Base-by-base conservation (phyloP, 2,888 invertebrate species). In the Clepsis dumicolana region DNA sequence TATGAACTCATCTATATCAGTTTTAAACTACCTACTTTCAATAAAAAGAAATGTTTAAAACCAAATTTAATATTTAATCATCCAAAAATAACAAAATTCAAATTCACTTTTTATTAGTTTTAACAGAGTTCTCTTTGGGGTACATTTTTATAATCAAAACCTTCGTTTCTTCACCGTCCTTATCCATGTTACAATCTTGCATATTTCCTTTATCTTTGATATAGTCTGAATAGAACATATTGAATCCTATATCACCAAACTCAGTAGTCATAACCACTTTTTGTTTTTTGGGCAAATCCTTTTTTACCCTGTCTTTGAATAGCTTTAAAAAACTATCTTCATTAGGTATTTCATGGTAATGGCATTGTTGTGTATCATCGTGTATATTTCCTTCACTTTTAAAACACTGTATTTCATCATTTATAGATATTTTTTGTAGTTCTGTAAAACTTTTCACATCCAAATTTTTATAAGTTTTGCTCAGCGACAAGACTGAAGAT, bases 231-330 rank as follows among this genome's bases (percentile, higher is more conserved):
- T 89, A 91, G 64, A 82, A 84, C 4, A 71, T 48, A 80, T 89
- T 83, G 62, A 84, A 86, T 0, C 91, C 92, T 64, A 90, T 85
- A 80, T 92, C 91, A 1, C 90, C 93, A 10, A 77, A 78, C 44
- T 82, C 74, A 0, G 77, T 78, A 1, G 81, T 80, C 91, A 90
- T 91, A 0, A 80, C 76, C 0, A 81, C 74, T 2, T 81, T 80
- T 1, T 69, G 32, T 1, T 10, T 16, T 38, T 57, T 64, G 24
- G 14, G 21, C n/a, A 27, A 29, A n/a, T 50, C 65, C 18, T 53
- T 70, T 29, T 69, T 70, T 35, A 7, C 24, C 12, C 60, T 72
- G 66, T 32, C 61, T 60, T 75, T 72, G 69, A 91, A 90, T 14
- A 90, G 65, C n/a, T 81, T 77, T 0, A 81, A 38, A 74, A 80